These are phyloP conservation scores for Presbytis comata DNA, from an alignment of 2,797 vertebrate species.

Conservation along the genomic window DNA sequence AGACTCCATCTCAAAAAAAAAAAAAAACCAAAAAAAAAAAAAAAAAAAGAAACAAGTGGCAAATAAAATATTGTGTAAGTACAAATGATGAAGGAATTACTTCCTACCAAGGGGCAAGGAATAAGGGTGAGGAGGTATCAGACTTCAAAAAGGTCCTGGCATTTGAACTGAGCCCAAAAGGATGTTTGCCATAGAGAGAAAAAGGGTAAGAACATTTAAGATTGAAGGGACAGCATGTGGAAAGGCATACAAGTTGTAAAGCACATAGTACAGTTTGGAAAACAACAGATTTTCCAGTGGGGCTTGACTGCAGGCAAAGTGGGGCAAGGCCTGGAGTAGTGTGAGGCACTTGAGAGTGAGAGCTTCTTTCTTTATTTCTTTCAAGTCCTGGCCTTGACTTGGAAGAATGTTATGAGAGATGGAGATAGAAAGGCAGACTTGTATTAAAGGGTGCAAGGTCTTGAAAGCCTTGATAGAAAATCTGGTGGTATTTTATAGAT, in stretches of 20 bases:
- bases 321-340: background rate
- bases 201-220: background rate
- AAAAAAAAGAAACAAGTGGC: background rate
- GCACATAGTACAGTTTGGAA: background rate
- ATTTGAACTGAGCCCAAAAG: conserved; percentile 37
- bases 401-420: background rate
- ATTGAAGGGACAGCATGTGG: background rate
- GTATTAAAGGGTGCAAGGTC: background rate
- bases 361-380: background rate
- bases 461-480: background rate
- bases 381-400: background rate
- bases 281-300: background rate
- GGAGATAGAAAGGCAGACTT: background rate
- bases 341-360: background rate
- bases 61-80: background rate
- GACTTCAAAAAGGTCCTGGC: background rate
- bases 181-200: background rate
- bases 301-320: background rate
- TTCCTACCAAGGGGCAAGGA: background rate
- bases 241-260: background rate
- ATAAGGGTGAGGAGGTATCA: background rate
- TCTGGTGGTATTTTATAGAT: background rate
- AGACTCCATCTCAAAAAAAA: too few relatives aligned
- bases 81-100: background rate
- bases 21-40: background rate